phyloP scores from a whole-genome alignment of 2,797 vertebrate genomes.

The Chaunax sp. region DNA sequence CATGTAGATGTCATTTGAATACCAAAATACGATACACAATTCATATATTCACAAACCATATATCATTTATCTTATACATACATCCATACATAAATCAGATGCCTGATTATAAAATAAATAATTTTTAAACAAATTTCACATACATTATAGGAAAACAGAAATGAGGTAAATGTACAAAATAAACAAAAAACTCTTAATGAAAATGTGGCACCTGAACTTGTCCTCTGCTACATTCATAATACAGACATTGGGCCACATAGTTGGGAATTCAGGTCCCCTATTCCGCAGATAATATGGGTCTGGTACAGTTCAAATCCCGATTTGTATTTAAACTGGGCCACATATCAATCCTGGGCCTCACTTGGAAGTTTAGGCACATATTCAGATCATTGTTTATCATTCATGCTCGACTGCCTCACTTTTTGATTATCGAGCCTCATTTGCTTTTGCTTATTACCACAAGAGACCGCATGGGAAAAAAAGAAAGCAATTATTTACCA shows the following conservation, averaged over 20 bases:
- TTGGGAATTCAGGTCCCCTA: no score
- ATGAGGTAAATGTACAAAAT: conserved; percentile 66
- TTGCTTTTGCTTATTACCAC: no score
- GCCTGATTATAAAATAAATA: conserved; percentile 73
- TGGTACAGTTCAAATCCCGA: no score
- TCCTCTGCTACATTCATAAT: conserved; percentile 74
- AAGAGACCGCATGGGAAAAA: neutral
- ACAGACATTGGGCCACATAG: conserved; percentile 47
- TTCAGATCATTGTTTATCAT: no score
- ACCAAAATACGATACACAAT: conserved; percentile 69
- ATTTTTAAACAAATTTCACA: conserved; percentile 39
- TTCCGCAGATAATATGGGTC: no score
- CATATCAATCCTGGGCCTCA: no score
- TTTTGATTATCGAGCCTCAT: no score
- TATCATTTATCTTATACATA: conserved; percentile 46
- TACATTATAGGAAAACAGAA: conserved; percentile 71
- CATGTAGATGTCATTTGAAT: conserved; percentile 57
- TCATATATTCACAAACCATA: conserved; percentile 73
- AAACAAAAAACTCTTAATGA: conserved; percentile 34
- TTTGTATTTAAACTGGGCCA: no score
- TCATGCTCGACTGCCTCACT: no score
- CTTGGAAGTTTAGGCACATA: no score
- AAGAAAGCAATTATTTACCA: neutral
- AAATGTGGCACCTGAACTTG: conserved; percentile 74
- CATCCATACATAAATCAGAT: conserved; percentile 48